phyloP scores from a whole-genome alignment of 2,888 invertebrate genomes.

The Drosophila meridiana region DNA sequence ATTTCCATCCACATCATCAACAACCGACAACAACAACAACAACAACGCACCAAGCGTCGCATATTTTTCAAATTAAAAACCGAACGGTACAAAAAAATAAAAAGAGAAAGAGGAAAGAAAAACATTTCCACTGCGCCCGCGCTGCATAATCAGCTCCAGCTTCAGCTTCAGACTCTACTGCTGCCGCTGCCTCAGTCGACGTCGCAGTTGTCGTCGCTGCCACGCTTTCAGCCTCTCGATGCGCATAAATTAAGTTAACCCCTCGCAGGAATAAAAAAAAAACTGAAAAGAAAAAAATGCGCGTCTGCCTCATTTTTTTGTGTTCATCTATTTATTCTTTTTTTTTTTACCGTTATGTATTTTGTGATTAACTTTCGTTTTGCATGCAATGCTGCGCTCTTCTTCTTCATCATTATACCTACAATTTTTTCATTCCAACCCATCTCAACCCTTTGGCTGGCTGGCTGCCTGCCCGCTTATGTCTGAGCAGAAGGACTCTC shows the following conservation, averaged over 20 bases:
- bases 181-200: conserved; percentile 20
- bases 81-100: conserved; percentile 34
- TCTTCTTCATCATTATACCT: conserved; percentile 43
- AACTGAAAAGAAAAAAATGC: conserved; percentile 39
- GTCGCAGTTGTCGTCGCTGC: conserved; percentile 41
- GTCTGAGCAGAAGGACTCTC: conserved; percentile 64
- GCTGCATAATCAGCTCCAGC: conserved; percentile 74
- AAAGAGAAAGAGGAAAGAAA: conserved; percentile 53
- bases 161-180: conserved; percentile 5
- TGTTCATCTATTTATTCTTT: conserved; percentile 43
- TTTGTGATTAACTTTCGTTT: conserved; percentile 82
- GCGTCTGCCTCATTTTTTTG: conserved; percentile 76
- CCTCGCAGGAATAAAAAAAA: conserved; percentile 57
- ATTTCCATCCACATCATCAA: conserved; percentile 54
- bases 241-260: conserved; percentile 81
- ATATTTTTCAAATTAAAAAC: conserved; percentile 84
- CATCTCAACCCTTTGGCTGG: conserved; percentile 78
- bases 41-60: conserved; percentile 58
- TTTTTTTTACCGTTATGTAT: conserved; percentile 67
- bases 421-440: conserved; percentile 32
- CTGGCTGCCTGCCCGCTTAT: conserved; percentile 7
- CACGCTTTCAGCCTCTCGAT: conserved; percentile 66
- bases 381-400: conserved; percentile 74
- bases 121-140: conserved; percentile 56
- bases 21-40: conserved; percentile 27